Conservation (phyloP, 2,797 vertebrate genomes). For the Percopsis omiscomaycus region DNA sequence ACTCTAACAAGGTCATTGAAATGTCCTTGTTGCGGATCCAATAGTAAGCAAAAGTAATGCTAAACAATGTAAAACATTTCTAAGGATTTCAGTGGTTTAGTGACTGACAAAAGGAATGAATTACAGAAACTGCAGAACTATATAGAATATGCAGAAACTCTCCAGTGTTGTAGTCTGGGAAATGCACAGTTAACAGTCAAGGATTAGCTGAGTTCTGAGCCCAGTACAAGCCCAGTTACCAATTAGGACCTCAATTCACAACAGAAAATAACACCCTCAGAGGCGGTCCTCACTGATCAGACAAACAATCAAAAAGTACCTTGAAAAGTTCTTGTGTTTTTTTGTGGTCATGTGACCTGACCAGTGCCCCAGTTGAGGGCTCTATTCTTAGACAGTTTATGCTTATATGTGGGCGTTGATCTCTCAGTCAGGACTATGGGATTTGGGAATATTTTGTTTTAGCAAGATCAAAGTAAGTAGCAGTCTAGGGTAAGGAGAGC, state of each 20-base stretch:
- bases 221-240: too few species aligned
- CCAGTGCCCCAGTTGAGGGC: constrained; percentile 74
- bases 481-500: constrained; percentile 63
- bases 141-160: too few species aligned
- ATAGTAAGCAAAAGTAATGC: constrained; percentile 30
- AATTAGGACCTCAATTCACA: too few species aligned
- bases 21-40: constrained; percentile 54
- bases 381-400: constrained; percentile 74
- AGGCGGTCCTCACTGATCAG: constrained; percentile 74
- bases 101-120: constrained; percentile 27
- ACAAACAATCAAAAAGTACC: constrained; percentile 71
- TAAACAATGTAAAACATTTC: constrained; percentile 14
- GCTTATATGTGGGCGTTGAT: constrained; percentile 73
- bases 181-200: too few species aligned
- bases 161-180: too few species aligned
- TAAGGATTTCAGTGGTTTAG: constrained; percentile 32
- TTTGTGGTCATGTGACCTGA: constrained; percentile 76
- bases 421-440: constrained; percentile 75
- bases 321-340: constrained; percentile 71
- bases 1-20: constrained; percentile 69
- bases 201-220: too few species aligned
- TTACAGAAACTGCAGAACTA: constrained; percentile 23
- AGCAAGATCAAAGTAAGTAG: constrained; percentile 72
- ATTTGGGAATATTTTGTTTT: constrained; percentile 80
- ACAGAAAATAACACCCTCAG: constrained; percentile 10